Evolutionary conservation across 2,888 invertebrate species (phyloP).

Genomic region (Rhamphomyia laevipes): DNA sequence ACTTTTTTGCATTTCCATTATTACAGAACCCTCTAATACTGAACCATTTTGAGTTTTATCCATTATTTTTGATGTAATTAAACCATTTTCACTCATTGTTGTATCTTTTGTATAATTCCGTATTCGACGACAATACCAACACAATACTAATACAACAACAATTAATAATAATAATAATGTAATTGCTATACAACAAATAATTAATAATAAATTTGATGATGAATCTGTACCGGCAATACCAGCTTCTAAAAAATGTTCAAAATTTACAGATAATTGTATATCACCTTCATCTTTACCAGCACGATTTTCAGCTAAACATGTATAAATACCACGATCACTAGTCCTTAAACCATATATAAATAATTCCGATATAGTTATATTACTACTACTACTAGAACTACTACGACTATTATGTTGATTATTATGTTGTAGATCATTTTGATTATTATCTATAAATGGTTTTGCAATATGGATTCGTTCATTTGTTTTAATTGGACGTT

Average conservation of each 20-base stretch:
- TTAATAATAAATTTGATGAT: slow-evolving; percentile 36
- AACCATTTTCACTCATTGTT: slow-evolving; percentile 34
- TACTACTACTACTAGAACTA: slow-evolving; percentile 24
- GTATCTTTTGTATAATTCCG: slow-evolving; percentile 43
- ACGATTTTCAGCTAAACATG: slow-evolving; percentile 69
- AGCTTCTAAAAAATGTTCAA: slow-evolving; percentile 26
- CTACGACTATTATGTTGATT: slow-evolving; percentile 46
- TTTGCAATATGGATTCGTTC: slow-evolving; percentile 27
- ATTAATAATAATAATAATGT: slow-evolving; percentile 45
- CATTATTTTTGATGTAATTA: slow-evolving; percentile 32
- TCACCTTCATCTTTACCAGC: slow-evolving; percentile 71
- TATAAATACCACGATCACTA: slow-evolving; percentile 60
- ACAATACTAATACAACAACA: slow-evolving; percentile 41
- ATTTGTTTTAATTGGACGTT: slow-evolving; percentile 26
- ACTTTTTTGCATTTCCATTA: slow-evolving; percentile 75
- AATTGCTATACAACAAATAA: slow-evolving; percentile 42
- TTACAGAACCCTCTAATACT: slow-evolving; percentile 61
- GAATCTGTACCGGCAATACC: slow-evolving; percentile 35
- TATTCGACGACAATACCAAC: slow-evolving; percentile 41
- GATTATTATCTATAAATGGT: neutral
- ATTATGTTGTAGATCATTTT: slow-evolving; percentile 48
- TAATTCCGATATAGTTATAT: slow-evolving; percentile 39
- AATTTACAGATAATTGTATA: slow-evolving; percentile 48
- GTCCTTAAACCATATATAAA: slow-evolving; percentile 51
- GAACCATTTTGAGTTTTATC: slow-evolving; percentile 54